phyloP scores from a whole-genome alignment of 2,113 vertebrate species.

The Scatophagus argus region DNA sequence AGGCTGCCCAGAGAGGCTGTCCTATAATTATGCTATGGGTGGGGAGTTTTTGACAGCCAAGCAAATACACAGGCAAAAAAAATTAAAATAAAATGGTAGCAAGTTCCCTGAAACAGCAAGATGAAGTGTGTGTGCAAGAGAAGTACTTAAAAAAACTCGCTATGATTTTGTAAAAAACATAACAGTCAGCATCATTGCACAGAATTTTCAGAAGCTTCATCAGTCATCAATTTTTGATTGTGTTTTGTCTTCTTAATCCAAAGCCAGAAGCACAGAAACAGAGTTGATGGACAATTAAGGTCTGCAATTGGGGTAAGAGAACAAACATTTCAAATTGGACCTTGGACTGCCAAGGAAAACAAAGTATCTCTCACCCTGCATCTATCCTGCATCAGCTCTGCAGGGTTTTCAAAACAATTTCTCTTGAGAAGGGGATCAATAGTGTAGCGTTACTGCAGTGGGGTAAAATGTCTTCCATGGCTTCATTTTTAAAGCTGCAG shows the following conservation, averaged over 20 bases:
- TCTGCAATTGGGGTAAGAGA: neutral
- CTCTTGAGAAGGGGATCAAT: slow-evolving; percentile 12
- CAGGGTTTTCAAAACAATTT: slow-evolving; percentile 32
- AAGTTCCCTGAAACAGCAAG: slow-evolving; percentile 26
- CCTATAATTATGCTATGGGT: slow-evolving; percentile 60
- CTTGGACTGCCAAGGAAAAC: neutral
- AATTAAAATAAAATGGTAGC: too few relatives aligned
- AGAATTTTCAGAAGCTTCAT: neutral
- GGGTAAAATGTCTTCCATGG: neutral
- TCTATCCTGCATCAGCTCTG: slow-evolving; percentile 10
- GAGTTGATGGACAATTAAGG: neutral
- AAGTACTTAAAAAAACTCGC: neutral
- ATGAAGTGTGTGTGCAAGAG: neutral
- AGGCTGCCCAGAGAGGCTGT: slow-evolving; percentile 47
- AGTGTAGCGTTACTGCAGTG: slow-evolving; percentile 19
- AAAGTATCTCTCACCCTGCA: neutral
- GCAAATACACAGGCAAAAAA: slow-evolving; percentile 59
- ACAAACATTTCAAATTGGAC: neutral
- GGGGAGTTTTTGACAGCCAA: slow-evolving; percentile 63
- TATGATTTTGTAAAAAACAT: neutral
- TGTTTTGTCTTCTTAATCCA: neutral
- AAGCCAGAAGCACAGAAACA: neutral
- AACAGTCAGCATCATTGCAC: slow-evolving; percentile 1
- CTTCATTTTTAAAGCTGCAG: slow-evolving; percentile 24
- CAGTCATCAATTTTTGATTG: neutral